Conservation (phyloP, 2,113 vertebrate genomes). For the Platichthys stellatus region DNA sequence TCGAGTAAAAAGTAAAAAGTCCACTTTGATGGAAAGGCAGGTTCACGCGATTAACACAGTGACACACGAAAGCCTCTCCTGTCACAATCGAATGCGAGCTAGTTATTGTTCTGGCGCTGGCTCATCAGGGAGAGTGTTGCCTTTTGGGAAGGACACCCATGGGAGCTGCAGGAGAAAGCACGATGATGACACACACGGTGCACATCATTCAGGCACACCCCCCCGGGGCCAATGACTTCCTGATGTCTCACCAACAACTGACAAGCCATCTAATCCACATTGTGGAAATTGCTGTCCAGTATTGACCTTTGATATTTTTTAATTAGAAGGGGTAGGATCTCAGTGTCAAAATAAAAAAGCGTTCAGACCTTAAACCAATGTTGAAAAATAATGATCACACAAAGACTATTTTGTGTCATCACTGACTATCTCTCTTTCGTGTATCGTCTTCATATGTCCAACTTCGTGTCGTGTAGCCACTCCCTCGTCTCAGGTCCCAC, state of each 20-base stretch:
- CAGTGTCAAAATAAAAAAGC: not conserved
- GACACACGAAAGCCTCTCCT: conserved; percentile 6
- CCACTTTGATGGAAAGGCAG: conserved; percentile 19
- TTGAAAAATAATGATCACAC: not conserved
- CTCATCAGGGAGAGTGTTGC: conserved; percentile 70
- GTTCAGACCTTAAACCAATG: not conserved
- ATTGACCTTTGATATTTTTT: not conserved
- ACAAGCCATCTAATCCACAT: not conserved
- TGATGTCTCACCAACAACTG: conserved; percentile 32
- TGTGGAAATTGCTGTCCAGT: not conserved
- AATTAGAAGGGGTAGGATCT: conserved; percentile 9
- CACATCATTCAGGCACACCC: conserved; percentile 56
- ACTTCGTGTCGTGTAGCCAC: too few relatives aligned
- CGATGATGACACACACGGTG: conserved; percentile 57
- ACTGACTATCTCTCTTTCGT: too few relatives aligned
- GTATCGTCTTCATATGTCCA: too few relatives aligned
- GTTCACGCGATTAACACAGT: conserved; percentile 22
- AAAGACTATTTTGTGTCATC: too few relatives aligned
- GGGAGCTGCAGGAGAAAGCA: conserved; percentile 53
- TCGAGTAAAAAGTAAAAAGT: conserved; percentile 25
- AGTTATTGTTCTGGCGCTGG: conserved; percentile 48
- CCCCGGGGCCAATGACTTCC: conserved; percentile 50
- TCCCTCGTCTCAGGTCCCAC: too few relatives aligned
- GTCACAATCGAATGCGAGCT: conserved; percentile 11
- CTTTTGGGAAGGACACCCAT: conserved; percentile 63